Conservation (phyloP, 2,113 vertebrate species). For the Microtus oregoni region DNA sequence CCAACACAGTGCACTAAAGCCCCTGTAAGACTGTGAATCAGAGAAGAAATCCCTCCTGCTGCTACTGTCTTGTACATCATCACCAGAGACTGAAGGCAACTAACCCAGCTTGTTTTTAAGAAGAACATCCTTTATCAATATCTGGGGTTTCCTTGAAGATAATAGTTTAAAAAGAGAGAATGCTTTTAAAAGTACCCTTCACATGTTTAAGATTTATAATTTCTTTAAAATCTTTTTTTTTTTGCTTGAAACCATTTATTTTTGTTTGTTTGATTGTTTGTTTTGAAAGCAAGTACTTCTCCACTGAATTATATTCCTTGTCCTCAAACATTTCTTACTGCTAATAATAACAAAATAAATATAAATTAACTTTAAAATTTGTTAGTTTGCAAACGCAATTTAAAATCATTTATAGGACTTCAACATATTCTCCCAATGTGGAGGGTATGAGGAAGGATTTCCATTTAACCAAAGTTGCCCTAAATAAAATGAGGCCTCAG, state of each 20-base stretch:
- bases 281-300: not conserved
- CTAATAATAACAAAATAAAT: not conserved
- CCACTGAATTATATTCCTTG: not conserved
- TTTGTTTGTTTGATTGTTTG: not conserved
- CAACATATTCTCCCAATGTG: not conserved
- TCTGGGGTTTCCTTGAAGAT: not conserved
- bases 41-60: not conserved
- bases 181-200: not conserved
- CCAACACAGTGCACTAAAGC: not conserved
- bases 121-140: not conserved
- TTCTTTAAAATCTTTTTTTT: not conserved
- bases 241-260: too few relatives aligned
- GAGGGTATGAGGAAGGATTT: not conserved
- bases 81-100: not conserved
- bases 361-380: not conserved
- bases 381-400: not conserved
- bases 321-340: not conserved
- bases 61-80: not conserved
- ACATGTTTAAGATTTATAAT: not conserved
- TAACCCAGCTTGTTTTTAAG: not conserved
- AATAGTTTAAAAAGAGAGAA: not conserved
- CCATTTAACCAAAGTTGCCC: not conserved
- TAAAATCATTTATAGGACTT: not conserved
- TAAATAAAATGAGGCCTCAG: not conserved
- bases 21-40: not conserved